Evolutionary conservation across 2,888 invertebrate genomes (phyloP), one percentile per base, ranked within the genome.

Genomic region (Drosophila paranaensis): DNA sequence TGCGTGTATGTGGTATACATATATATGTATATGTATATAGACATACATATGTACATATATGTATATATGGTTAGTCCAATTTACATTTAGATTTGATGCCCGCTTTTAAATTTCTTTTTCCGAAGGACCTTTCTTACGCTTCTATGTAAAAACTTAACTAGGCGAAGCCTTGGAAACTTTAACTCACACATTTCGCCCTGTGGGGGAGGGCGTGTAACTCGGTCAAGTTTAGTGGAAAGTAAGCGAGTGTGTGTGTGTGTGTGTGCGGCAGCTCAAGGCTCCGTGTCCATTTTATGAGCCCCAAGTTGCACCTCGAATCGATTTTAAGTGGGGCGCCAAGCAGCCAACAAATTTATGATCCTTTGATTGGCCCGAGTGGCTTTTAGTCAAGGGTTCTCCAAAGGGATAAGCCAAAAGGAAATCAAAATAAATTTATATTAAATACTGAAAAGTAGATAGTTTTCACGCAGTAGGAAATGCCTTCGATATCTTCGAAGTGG

Each of bases 141-240:
- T 39, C 35, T 37, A 13, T 39, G 33, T 14, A 39, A 27, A 45
- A 30, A 5, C 9, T 35, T 46, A 58, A 61, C 35, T 37, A 27
- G 13, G 45, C 58, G 54, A 33, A 71, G 53, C 78, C 72, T 78
- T 78, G 69, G 48, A 20, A 78, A 75, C 67, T 68, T 77, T 33
- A 56, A 67, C 48, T 42, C 39, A 58, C 48, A 39, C 35, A 54
- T 10, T 13, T 46, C 39, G 37, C 55, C 27, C 58, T n/a, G 27
- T 40, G 51, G 45, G 51, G 45, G 37, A 39, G 2, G 64, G 56
- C 63, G 45, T 62, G 37, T 20, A 86, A 86, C 65, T 86, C 81
- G 84, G 84, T 82, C 86, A 85, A 85, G 84, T 85, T 85, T 82
- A 85, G 72, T 51, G 71, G 40, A 79, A 78, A 76, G 60, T 63